These are phyloP conservation scores for Chamaea fasciata DNA, from an alignment of 2,113 vertebrate genomes.

Conservation along the genomic window DNA sequence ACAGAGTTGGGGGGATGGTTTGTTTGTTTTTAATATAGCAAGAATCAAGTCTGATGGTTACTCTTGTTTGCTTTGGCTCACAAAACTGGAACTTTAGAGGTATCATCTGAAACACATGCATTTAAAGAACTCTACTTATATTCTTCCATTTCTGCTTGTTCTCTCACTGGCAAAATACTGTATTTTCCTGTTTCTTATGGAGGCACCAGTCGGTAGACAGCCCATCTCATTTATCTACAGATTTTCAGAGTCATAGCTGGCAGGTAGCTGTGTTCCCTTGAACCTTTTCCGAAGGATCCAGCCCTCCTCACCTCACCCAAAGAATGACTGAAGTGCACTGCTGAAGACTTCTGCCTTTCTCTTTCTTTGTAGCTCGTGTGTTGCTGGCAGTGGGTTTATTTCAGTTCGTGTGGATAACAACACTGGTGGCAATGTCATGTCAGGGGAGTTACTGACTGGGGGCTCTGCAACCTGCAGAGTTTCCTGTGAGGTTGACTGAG, in stretches of 20 bases:
- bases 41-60: background rate
- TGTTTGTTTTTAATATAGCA: background rate
- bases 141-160: background rate
- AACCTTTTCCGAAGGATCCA: background rate
- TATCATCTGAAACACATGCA: background rate
- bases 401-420: background rate
- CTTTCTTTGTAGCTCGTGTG: background rate
- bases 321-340: background rate
- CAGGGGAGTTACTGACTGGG: background rate
- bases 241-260: background rate
- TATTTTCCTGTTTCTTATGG: background rate
- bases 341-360: background rate
- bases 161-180: background rate
- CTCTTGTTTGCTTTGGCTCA: background rate
- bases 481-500: background rate
- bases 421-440: background rate
- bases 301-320: background rate
- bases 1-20: accelerated
- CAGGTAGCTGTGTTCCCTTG: background rate
- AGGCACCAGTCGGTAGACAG: background rate
- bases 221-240: background rate
- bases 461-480: background rate
- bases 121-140: background rate
- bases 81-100: background rate
- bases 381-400: background rate